These are phyloP conservation scores for Catharus bicknelli DNA, from an alignment of 2,113 vertebrate species.

Conservation along the genomic window DNA sequence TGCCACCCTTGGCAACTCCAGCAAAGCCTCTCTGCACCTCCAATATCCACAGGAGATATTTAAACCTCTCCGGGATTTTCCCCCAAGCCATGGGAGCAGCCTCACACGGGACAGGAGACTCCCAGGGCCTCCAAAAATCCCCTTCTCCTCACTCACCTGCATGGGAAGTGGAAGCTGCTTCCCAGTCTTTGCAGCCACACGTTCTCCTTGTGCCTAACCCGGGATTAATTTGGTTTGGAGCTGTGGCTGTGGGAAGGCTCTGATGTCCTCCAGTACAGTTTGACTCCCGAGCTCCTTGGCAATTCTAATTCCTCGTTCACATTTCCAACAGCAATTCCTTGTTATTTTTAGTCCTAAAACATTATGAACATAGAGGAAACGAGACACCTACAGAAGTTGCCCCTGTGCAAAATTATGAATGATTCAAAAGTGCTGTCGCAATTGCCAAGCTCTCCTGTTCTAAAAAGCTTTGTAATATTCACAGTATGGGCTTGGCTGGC, in stretches of 20 bases:
- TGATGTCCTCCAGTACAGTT: conserved; percentile 1
- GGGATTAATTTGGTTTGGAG: conserved; percentile 29
- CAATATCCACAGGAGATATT: fast-evolving
- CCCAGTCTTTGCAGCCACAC: background rate
- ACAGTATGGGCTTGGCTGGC: background rate
- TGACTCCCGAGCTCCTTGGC: background rate
- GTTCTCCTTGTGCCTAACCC: background rate
- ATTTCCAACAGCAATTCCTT: conserved; percentile 19
- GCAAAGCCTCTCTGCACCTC: background rate
- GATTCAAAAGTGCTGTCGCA: conserved; percentile 33
- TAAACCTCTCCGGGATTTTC: background rate
- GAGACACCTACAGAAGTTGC: conserved; percentile 41
- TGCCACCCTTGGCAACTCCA: background rate
- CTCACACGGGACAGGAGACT: fast-evolving
- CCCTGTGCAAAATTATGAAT: conserved; percentile 50
- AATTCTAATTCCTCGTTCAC: background rate
- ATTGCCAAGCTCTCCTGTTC: background rate
- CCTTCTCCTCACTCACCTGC: background rate
- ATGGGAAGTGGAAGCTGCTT: too few species aligned
- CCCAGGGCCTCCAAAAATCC: background rate
- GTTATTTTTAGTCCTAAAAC: conserved; percentile 51
- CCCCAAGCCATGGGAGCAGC: background rate
- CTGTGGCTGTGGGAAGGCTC: background rate
- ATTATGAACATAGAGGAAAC: conserved; percentile 28
- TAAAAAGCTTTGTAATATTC: conserved; percentile 2